Evolutionary conservation across 2,113 vertebrate genomes (phyloP), one percentile per base, ranked within the genome.

Genomic region (Hoplias malabaricus): DNA sequence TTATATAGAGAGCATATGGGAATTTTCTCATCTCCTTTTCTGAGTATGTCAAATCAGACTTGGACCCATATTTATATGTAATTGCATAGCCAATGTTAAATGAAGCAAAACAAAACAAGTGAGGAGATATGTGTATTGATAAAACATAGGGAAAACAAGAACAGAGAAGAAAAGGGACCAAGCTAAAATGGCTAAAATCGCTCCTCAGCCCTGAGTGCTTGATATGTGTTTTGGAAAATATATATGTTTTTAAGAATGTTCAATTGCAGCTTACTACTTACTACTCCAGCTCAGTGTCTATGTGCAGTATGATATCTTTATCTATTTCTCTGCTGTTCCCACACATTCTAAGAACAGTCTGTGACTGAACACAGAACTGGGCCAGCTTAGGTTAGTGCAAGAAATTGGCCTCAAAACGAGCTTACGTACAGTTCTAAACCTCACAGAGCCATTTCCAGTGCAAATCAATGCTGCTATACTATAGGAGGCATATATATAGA

Each of bases 301-400:
- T 21, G 23, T 21, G 43, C 43, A 48, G 43, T 19, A n/a, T n/a
- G 19, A 63, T 63, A 63, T 36, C 16, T 63, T 62, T 53, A 50
- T 36, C 27, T 62, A 10, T 31, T 23, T 33, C 59, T 25, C 29
- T n/a, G 27, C 16, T 57, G 36, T 73, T n/a, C 16, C 70, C 19
- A 54, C 38, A 46, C 16, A 33, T 61, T 73, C 25, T 73, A 66
- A 34, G 50, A 67, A 66, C 50, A 19, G 29, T 29, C 59, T 14
- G 8, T 11, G n/a, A 33, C 61, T 66, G 34, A 73, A 73, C 42
- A 67, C 3, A 21, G 16, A 67, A 68, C 50, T 62, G 29, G 36
- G 69, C 29, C 61, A 46, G 13, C 14, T 48, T 48, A 56, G 16
- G 16, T 27, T 54, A 74, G 50, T 19, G 21, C 4, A 7, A 34